Evolutionary conservation across 2,888 invertebrate species (phyloP).

Genomic region (Carabus problematicus): DNA sequence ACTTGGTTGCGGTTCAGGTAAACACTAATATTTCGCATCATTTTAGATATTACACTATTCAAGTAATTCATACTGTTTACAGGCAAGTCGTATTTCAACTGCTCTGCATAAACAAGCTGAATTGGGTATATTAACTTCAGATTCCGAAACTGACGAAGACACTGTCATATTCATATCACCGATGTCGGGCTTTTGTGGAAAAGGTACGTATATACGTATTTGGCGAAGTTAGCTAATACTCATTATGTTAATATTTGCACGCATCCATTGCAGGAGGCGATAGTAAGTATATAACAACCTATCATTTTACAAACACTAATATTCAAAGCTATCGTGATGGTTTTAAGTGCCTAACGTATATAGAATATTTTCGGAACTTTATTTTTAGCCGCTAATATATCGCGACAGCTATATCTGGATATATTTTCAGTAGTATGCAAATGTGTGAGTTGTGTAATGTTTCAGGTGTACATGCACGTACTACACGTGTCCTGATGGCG

Average conservation of each 20-base stretch:
- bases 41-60: background rate
- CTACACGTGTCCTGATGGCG: conserved; percentile 73
- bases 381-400: too few relatives aligned
- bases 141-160: conserved; percentile 62
- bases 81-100: conserved; percentile 79
- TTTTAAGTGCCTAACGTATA: background rate
- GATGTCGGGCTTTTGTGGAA: conserved; percentile 69
- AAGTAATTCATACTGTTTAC: conserved; percentile 46
- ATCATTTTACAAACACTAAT: background rate
- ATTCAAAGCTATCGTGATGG: background rate
- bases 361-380: too few relatives aligned
- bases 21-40: background rate
- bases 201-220: conserved; percentile 55
- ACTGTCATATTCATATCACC: conserved; percentile 66
- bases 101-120: conserved; percentile 71
- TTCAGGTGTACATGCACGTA: conserved; percentile 69
- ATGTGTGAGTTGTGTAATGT: conserved; percentile 38
- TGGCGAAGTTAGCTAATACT: background rate
- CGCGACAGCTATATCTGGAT: background rate
- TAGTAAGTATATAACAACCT: conserved; percentile 10
- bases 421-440: background rate
- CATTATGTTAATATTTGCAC: background rate
- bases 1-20: conserved; percentile 73
- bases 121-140: conserved; percentile 67
- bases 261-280: conserved; percentile 24